Percentiles rank a stretch among this genome's conserved stretches.
phyloP scores from a whole-genome alignment of 2,113 vertebrate genomes.

The Phalacrocorax pelagicus region DNA sequence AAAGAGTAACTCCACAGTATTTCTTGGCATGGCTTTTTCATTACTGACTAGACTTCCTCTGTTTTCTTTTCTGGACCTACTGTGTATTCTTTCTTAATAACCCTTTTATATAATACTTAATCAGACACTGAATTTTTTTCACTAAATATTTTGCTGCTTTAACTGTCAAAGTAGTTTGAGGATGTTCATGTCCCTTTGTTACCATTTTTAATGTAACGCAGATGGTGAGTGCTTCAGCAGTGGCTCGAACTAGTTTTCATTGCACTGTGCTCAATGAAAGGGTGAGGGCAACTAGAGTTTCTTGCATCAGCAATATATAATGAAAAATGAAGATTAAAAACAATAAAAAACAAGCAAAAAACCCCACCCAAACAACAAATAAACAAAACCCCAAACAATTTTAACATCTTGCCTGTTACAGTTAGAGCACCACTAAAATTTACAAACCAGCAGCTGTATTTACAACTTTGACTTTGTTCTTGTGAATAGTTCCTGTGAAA shows the following conservation, averaged over 20 bases:
- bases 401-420: neutral
- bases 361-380: neutral
- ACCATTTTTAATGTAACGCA: neutral
- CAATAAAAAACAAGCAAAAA: too few relatives aligned
- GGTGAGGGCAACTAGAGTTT: neutral
- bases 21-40: neutral
- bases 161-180: neutral
- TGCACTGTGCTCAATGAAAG: neutral
- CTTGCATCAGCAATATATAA: neutral
- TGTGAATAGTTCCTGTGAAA: neutral
- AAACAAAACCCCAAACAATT: neutral
- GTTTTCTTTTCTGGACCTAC: neutral
- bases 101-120: neutral
- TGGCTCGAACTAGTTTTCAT: neutral
- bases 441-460: neutral
- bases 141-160: neutral
- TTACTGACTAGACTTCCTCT: neutral
- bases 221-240: neutral
- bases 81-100: neutral
- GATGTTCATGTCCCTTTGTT: neutral
- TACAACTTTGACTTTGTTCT: neutral
- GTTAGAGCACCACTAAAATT: neutral
- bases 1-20: neutral
- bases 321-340: neutral
- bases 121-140: neutral